A percentile compares a stretch with the other conserved stretches of the same genome.
These are phyloP conservation scores for Nyctibius bracteatus DNA, from an alignment of 2,113 vertebrate species.

Conservation along the genomic window DNA sequence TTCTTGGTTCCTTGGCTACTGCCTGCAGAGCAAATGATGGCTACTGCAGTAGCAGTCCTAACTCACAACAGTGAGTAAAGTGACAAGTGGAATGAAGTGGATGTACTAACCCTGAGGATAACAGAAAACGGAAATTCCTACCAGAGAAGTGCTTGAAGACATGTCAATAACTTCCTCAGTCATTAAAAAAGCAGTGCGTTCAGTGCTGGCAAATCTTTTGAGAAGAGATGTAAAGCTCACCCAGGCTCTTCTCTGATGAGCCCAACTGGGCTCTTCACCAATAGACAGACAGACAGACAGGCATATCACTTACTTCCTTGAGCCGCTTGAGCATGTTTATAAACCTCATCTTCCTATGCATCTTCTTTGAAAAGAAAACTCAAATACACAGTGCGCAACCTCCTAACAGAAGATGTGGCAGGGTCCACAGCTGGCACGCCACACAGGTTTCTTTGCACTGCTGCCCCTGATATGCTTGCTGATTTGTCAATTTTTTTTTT, in stretches of 20 bases:
- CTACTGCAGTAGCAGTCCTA: not conserved
- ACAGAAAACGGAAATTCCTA: not conserved
- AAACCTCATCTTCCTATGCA: not conserved
- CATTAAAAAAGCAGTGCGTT: not conserved
- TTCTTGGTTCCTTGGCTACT: not conserved
- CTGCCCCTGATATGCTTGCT: not conserved
- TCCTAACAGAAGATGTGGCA: not conserved
- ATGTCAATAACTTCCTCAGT: not conserved
- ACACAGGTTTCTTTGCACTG: accelerated
- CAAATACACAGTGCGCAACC: not conserved
- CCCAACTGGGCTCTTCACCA: not conserved
- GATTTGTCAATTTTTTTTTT: not conserved
- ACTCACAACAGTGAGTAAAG: not conserved
- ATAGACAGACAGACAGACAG: not conserved
- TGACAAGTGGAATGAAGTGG: not conserved
- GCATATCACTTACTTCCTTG: not conserved
- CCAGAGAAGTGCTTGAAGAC: not conserved
- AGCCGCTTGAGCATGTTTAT: not conserved
- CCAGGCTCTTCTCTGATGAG: not conserved
- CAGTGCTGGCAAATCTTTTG: not conserved
- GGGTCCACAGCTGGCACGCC: accelerated
- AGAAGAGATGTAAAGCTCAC: not conserved
- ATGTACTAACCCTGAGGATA: not conserved
- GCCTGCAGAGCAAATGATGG: not conserved
- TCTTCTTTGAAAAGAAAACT: not conserved